A percentile compares a stretch with the other conserved stretches of the same genome.
These are phyloP conservation scores for Drosophila pseudotakahashii DNA, from an alignment of 2,888 invertebrate species.

Conservation along the genomic window DNA sequence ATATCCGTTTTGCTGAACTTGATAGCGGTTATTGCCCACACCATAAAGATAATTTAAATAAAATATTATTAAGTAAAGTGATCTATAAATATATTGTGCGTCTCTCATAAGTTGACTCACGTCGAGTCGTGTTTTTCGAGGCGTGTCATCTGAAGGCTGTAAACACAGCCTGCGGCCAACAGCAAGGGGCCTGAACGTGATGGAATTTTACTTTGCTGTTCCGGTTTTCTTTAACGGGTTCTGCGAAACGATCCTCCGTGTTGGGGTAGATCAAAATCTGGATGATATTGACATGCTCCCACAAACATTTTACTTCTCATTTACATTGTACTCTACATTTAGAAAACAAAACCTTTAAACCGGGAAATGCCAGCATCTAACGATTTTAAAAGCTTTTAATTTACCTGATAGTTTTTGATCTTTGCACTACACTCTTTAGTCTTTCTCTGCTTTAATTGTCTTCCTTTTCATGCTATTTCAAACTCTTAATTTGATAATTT, in stretches of 20 bases:
- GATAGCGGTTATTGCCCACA: conserved; percentile 69
- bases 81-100: conserved; percentile 61
- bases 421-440: too few species aligned
- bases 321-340: neutral
- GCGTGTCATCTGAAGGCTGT: conserved; percentile 53
- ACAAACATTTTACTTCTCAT: neutral
- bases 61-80: conserved; percentile 45
- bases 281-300: neutral
- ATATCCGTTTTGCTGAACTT: conserved; percentile 61
- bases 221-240: conserved; percentile 32
- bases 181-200: conserved; percentile 37
- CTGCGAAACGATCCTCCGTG: conserved; percentile 61
- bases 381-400: neutral
- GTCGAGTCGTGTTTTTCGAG: conserved; percentile 28
- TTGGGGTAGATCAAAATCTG: conserved; percentile 75
- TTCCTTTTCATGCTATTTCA: too few species aligned
- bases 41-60: conserved; percentile 37
- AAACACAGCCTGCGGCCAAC: conserved; percentile 18
- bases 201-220: conserved; percentile 20
- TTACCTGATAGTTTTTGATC: neutral
- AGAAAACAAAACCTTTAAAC: neutral
- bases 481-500: too few species aligned
- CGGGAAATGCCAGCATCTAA: neutral
- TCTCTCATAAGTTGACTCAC: conserved; percentile 19
- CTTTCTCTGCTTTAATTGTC: too few species aligned